Conservation (phyloP, 2,888 invertebrate genomes). For the Meghimatium bilineatum region DNA sequence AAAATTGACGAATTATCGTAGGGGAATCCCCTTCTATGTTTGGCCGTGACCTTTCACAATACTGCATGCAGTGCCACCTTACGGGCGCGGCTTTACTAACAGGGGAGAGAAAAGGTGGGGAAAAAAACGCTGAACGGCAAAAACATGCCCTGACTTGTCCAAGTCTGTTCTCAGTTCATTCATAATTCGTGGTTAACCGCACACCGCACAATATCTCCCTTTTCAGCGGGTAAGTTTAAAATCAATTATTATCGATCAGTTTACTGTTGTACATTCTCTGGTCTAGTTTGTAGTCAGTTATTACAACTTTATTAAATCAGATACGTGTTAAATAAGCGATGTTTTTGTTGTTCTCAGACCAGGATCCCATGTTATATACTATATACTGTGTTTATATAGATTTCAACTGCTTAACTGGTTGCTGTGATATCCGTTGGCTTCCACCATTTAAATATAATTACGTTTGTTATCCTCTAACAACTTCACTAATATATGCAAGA, state of each 20-base stretch:
- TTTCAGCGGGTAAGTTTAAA: conserved; percentile 20
- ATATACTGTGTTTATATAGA: too few relatives aligned
- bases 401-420: too few relatives aligned
- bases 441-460: too few relatives aligned
- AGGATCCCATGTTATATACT: too few relatives aligned
- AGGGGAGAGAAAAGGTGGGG: too few relatives aligned
- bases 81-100: too few relatives aligned
- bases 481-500: too few relatives aligned
- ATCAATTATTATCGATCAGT: conserved; percentile 11
- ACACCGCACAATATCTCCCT: background rate
- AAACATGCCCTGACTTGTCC: conserved; percentile 4
- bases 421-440: too few relatives aligned
- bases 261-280: background rate
- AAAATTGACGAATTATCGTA: background rate
- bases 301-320: too few relatives aligned
- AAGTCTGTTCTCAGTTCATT: background rate
- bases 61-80: background rate
- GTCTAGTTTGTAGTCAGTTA: background rate
- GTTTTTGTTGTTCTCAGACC: too few relatives aligned
- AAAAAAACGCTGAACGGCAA: background rate
- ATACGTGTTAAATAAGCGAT: too few relatives aligned
- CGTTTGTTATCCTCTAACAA: too few relatives aligned
- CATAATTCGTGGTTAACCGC: background rate
- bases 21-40: conserved; percentile 23
- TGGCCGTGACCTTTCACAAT: background rate